These are phyloP conservation scores for Otis tarda DNA, from an alignment of 2,113 vertebrate species.

Conservation along the genomic window DNA sequence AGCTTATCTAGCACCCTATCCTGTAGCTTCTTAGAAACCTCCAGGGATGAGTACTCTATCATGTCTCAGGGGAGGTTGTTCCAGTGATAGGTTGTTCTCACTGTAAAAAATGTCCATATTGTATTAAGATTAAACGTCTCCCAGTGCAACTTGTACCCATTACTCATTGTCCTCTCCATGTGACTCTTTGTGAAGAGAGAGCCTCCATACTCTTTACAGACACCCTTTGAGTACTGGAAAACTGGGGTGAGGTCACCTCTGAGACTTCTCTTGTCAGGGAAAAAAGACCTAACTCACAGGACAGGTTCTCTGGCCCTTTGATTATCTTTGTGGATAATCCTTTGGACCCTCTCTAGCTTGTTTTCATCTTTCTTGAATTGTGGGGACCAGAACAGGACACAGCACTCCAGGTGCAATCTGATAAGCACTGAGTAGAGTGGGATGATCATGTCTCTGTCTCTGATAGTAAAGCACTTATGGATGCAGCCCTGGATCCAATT, in stretches of 20 bases:
- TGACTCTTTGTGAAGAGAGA: background rate
- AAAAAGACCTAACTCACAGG: background rate
- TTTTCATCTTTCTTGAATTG: background rate
- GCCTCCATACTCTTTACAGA: background rate
- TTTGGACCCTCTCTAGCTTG: background rate
- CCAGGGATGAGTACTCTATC: too few relatives aligned
- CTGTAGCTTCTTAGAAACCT: background rate
- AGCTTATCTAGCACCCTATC: background rate
- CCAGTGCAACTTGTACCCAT: background rate
- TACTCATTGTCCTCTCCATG: background rate
- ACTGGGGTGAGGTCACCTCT: too few relatives aligned
- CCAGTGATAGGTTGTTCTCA: background rate
- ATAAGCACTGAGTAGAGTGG: background rate
- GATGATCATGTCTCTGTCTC: background rate
- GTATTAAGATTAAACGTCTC: background rate
- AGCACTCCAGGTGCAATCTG: too few relatives aligned
- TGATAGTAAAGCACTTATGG: background rate
- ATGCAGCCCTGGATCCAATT: background rate
- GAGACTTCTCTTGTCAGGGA: background rate
- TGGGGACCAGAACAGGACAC: background rate
- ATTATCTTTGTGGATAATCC: background rate
- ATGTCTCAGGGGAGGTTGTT: background rate
- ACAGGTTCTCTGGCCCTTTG: background rate
- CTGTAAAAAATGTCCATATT: background rate
- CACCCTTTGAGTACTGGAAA: background rate